A percentile compares a stretch with the other conserved stretches of the same genome.
phyloP scores from a whole-genome alignment of 2,113 vertebrate genomes.

The Salminus brasiliensis region DNA sequence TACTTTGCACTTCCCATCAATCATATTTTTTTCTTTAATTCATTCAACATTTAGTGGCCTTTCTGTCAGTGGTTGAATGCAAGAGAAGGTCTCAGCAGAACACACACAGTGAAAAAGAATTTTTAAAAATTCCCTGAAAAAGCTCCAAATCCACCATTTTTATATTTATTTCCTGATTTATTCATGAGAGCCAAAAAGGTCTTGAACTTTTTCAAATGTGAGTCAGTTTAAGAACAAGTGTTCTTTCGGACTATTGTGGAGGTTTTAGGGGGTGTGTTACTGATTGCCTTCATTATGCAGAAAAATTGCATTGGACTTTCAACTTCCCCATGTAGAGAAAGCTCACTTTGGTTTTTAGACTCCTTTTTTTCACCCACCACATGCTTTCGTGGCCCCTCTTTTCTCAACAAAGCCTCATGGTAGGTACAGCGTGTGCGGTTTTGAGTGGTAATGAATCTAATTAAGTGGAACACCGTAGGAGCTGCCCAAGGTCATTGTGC shows the following conservation, averaged over 20 bases:
- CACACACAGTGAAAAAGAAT: neutral
- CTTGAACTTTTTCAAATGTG: neutral
- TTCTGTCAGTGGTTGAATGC: slow-evolving; percentile 4
- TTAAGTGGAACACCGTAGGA: slow-evolving; percentile 24
- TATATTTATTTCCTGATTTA: slow-evolving; percentile 15
- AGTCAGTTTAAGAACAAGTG: neutral
- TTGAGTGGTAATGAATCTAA: slow-evolving; percentile 27
- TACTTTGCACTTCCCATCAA: too few relatives aligned
- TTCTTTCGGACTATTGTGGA: neutral
- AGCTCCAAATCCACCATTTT: neutral
- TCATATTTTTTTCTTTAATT: neutral
- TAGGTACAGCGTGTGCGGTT: slow-evolving; percentile 16
- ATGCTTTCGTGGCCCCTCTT: neutral
- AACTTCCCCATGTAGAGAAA: neutral
- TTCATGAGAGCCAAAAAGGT: slow-evolving; percentile 5
- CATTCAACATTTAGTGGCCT: slow-evolving; percentile 8
- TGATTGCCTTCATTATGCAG: slow-evolving; percentile 24
- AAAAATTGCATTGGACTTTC: neutral
- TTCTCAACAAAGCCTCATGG: neutral
- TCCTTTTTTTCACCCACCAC: neutral
- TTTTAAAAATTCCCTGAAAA: neutral
- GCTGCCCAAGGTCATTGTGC: slow-evolving; percentile 28
- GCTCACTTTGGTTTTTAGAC: neutral
- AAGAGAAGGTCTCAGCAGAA: slow-evolving; percentile 6
- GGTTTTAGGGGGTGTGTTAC: neutral